phyloP scores from a whole-genome alignment of 2,888 invertebrate genomes.

The Drepanosiphum platanoidis region DNA sequence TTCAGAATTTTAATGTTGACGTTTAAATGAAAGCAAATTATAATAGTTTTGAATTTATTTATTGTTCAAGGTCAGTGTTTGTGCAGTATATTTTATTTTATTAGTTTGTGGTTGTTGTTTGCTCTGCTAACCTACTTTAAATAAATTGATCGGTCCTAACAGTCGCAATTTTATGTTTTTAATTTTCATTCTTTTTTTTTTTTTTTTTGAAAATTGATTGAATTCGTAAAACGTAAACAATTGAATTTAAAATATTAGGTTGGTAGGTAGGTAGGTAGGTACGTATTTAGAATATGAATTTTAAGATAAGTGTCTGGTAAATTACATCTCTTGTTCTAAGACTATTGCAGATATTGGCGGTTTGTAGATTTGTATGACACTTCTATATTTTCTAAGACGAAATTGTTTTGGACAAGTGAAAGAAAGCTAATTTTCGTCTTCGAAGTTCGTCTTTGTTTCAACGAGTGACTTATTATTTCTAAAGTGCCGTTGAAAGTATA shows the following conservation, averaged over 20 bases:
- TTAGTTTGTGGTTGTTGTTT: constrained; percentile 1
- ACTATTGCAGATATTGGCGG: background rate
- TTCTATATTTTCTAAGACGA: constrained; percentile 4
- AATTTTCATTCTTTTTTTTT: background rate
- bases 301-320: background rate
- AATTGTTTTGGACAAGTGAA: constrained; percentile 5
- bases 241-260: background rate
- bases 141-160: background rate
- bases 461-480: background rate
- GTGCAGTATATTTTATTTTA: background rate
- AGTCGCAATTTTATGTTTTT: background rate
- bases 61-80: constrained; percentile 37
- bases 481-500: background rate
- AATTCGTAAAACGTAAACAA: too few relatives aligned
- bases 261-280: background rate
- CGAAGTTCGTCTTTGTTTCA: background rate
- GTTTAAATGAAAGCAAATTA: constrained; percentile 49
- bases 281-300: background rate
- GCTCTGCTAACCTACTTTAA: constrained; percentile 38
- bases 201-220: too few relatives aligned
- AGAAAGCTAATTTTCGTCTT: background rate
- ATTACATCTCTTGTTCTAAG: constrained; percentile 28
- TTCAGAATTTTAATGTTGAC: background rate
- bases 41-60: constrained; percentile 41
- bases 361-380: background rate